phyloP scores from a whole-genome alignment of 2,113 vertebrate species.

The Syrmaticus mikado region DNA sequence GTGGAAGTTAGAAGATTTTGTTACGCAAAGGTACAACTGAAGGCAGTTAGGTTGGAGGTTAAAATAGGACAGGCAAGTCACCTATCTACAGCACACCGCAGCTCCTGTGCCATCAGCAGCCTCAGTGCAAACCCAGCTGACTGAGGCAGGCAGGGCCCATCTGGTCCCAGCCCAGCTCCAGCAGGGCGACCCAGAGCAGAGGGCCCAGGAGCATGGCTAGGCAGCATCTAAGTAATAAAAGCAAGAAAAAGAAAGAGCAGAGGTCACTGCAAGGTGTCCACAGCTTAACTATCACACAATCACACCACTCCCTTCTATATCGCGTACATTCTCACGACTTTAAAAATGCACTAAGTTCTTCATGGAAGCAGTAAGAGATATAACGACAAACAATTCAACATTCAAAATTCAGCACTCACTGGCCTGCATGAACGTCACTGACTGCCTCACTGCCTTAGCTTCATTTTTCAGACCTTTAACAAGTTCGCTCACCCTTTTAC shows the following conservation, averaged over 20 bases:
- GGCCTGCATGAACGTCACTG: background rate
- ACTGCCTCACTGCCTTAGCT: background rate
- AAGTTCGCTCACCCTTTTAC: background rate
- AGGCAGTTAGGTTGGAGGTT: background rate
- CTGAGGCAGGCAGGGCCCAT: background rate
- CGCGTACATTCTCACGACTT: rapidly evolving
- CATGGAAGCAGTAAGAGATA: background rate
- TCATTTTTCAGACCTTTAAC: background rate
- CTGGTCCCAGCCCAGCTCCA: background rate
- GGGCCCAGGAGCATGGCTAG: background rate
- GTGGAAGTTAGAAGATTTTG: background rate
- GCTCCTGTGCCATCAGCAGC: background rate
- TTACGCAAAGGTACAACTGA: rapidly evolving
- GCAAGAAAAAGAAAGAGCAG: background rate
- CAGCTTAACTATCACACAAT: no score
- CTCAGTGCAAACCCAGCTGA: background rate
- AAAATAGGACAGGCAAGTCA: background rate
- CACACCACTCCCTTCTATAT: background rate
- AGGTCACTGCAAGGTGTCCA: background rate
- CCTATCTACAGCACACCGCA: background rate
- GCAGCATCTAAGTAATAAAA: background rate
- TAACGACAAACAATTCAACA: background rate
- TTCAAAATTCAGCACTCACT: background rate
- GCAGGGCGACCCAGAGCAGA: background rate
- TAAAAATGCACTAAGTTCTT: background rate